These are phyloP conservation scores for Hypotaenidia okinawae DNA, from an alignment of 2,797 vertebrate species.

Conservation along the genomic window DNA sequence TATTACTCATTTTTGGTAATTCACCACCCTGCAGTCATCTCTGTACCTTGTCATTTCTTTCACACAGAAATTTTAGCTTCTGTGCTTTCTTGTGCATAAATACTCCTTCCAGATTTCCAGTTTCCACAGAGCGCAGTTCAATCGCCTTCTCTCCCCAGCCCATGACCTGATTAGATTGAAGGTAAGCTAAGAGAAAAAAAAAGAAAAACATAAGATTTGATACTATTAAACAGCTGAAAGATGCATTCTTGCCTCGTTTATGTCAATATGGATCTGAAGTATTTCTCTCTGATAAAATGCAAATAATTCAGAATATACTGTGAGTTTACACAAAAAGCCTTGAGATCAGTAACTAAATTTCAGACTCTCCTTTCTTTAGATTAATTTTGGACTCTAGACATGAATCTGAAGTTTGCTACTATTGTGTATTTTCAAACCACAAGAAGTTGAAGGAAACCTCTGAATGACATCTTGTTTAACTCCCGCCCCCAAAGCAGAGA, in stretches of 20 bases:
- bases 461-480: background rate
- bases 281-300: background rate
- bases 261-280: background rate
- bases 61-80: conserved; percentile 94
- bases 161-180: conserved; percentile 94
- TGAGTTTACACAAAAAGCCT: background rate
- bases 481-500: background rate
- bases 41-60: conserved; percentile 93
- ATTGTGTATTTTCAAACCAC: background rate
- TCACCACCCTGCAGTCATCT: background rate
- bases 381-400: background rate
- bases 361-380: background rate
- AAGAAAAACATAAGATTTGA: no score
- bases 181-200: conserved; percentile 82
- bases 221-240: background rate
- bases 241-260: background rate
- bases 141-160: conserved; percentile 95
- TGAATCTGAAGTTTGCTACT: background rate
- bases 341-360: background rate
- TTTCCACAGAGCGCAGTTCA: conserved; percentile 88
- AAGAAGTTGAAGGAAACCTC: background rate
- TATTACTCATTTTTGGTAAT: background rate
- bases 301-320: background rate
- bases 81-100: conserved; percentile 96
- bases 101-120: conserved; percentile 88